Conservation (phyloP, 2,797 vertebrate species). For the Acrocephalus scirpaceus region DNA sequence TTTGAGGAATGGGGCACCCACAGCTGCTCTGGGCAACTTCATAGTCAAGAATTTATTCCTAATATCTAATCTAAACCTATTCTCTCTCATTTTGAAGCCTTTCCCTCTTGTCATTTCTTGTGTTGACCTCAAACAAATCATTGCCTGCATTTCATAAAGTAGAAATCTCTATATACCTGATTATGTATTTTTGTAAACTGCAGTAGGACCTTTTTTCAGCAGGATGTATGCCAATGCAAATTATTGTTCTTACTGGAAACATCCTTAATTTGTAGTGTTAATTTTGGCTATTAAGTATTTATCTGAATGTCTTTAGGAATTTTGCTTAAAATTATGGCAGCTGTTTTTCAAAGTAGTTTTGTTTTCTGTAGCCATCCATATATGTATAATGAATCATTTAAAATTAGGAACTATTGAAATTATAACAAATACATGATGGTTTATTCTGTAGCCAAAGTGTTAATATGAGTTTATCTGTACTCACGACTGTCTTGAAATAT, state of each 20-base stretch:
- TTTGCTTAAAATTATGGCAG: neutral
- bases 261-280: neutral
- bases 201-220: neutral
- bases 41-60: neutral
- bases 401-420: neutral
- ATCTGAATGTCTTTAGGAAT: slow-evolving; percentile 5
- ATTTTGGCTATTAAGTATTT: neutral
- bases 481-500: slow-evolving; percentile 52
- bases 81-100: neutral
- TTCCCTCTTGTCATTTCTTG: neutral
- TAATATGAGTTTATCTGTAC: neutral
- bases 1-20: neutral
- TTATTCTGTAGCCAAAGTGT: slow-evolving; percentile 28
- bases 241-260: neutral
- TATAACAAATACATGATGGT: neutral
- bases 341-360: neutral
- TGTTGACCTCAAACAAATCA: neutral
- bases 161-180: neutral
- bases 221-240: neutral
- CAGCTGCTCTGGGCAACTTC: neutral
- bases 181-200: neutral
- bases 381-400: slow-evolving; percentile 12
- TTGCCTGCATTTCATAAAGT: neutral
- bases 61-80: neutral
- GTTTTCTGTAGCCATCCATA: neutral